Evolutionary conservation across 2,888 invertebrate species (phyloP).

Genomic region (Abrostola triplasia): DNA sequence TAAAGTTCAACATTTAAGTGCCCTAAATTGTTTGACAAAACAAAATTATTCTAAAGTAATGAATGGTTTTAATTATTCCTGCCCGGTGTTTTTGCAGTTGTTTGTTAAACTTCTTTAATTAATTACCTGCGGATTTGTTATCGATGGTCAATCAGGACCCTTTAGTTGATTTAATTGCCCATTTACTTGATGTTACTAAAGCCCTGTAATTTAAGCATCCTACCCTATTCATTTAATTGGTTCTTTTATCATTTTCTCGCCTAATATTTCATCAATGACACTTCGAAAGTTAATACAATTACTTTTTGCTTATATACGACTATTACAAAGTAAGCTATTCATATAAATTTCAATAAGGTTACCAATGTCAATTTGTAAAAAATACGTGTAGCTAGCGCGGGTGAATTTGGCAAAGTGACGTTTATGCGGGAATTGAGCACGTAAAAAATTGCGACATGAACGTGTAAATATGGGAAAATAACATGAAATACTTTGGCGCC

Average conservation of each 20-base stretch:
- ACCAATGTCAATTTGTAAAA: slow-evolving; percentile 36
- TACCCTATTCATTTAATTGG: too few species aligned
- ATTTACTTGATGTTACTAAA: neutral
- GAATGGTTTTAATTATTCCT: slow-evolving; percentile 36
- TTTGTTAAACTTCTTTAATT: slow-evolving; percentile 3
- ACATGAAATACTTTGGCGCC: slow-evolving; percentile 15
- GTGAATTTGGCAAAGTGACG: slow-evolving; percentile 27
- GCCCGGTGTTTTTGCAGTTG: slow-evolving; percentile 10
- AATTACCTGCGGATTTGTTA: neutral
- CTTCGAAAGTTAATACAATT: too few species aligned
- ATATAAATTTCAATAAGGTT: slow-evolving; percentile 3
- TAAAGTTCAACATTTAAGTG: slow-evolving; percentile 40
- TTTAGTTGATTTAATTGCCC: neutral
- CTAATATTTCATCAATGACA: too few species aligned
- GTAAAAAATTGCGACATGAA: slow-evolving; percentile 16
- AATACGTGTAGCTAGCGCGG: slow-evolving; percentile 21
- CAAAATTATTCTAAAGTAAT: slow-evolving; percentile 38
- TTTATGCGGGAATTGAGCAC: slow-evolving; percentile 17
- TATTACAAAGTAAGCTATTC: too few species aligned
- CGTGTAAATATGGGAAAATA: slow-evolving; percentile 27
- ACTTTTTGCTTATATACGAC: too few species aligned
- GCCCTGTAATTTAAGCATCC: neutral
- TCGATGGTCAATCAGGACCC: neutral
- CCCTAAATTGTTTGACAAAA: slow-evolving; percentile 41
- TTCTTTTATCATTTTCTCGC: too few species aligned